phyloP scores from a whole-genome alignment of 2,113 vertebrate species.

The Myrmecobius fasciatus region DNA sequence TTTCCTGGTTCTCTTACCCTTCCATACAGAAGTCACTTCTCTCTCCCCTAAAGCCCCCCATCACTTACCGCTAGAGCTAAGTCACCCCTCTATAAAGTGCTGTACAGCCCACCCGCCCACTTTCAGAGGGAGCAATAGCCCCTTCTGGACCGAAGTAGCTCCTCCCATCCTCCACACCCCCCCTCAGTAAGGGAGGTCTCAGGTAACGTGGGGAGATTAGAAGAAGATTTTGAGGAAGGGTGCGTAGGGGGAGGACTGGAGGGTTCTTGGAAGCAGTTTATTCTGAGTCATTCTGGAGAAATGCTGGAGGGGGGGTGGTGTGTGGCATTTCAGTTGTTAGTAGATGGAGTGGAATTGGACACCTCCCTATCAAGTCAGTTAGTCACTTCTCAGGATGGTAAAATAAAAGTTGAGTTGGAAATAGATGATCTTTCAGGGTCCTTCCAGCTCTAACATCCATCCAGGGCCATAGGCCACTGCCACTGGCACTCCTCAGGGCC shows the following conservation, averaged over 20 bases:
- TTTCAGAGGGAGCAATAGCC: not conserved
- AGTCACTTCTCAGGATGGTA: not conserved
- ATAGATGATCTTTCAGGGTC: not conserved
- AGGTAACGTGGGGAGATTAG: not conserved
- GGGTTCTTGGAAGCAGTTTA: not conserved
- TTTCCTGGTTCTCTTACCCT: not conserved
- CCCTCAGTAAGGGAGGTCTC: not conserved
- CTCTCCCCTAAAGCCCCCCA: not conserved
- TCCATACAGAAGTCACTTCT: not conserved
- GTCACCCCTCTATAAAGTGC: not conserved
- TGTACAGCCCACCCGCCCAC: not conserved
- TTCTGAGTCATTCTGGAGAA: conserved; percentile 1
- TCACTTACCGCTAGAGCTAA: not conserved
- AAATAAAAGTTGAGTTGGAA: not conserved
- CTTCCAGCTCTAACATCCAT: not conserved
- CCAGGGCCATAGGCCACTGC: not conserved
- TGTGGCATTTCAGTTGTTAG: not conserved
- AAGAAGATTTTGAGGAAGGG: conserved; percentile 51
- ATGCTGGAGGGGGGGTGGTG: not conserved
- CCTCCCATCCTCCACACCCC: conserved; percentile 43
- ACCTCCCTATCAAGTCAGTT: not conserved
- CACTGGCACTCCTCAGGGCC: not conserved
- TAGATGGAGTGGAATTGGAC: not conserved
- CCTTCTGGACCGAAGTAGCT: not conserved
- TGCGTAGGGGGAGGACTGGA: not conserved